Evolutionary conservation across 2,113 vertebrate species (phyloP), one percentile per base, ranked within the genome.

Genomic region (Parotia lawesii): DNA sequence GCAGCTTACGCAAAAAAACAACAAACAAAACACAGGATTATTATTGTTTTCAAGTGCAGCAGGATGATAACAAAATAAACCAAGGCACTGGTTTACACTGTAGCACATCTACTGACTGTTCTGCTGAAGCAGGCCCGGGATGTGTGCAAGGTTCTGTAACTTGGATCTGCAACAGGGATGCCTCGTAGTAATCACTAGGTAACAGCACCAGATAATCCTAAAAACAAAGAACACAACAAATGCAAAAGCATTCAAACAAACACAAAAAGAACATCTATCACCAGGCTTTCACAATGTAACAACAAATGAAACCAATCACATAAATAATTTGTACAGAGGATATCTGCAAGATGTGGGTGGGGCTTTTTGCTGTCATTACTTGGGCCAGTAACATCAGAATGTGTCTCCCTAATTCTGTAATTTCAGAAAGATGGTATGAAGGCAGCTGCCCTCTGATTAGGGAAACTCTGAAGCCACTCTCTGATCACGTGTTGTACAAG

Each of bases 181-280:
- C 98, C 94, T 99, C 98, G 3, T 99, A 99, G 95, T 99, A 99
- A 90, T 98, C 98, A 50, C 96, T 98, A 29, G 99, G 99, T 83
- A 99, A 97, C 80, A 99, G 98, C 65, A 99, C 98, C 90, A 99
- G 89, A 82, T 99, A 99, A 96, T 99, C 99, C 99, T 99, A 93
- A 62, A 2, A 87, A 60, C 24, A 93, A 67, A 95, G 45, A 72
- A 84, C 4, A 84, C 21, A 89, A 65, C 17, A 81, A 58, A 70
- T 18, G 33, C 23, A 80, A 75, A 66, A 85, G 8, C 40, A 73
- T 4, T 22, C 29, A 82, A 51, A 67, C 76, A 75, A n/a, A 15
- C 9, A 61, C 47, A 48, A 37, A 50, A 73, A 50, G 3, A 75
- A 62, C 48, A 53, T 16, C n/a, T 77, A 56, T 31, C 38, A 70